These are phyloP conservation scores for Anneissia japonica DNA, from an alignment of 35 echinoderm and acorn worm species.

Conservation along the genomic window DNA sequence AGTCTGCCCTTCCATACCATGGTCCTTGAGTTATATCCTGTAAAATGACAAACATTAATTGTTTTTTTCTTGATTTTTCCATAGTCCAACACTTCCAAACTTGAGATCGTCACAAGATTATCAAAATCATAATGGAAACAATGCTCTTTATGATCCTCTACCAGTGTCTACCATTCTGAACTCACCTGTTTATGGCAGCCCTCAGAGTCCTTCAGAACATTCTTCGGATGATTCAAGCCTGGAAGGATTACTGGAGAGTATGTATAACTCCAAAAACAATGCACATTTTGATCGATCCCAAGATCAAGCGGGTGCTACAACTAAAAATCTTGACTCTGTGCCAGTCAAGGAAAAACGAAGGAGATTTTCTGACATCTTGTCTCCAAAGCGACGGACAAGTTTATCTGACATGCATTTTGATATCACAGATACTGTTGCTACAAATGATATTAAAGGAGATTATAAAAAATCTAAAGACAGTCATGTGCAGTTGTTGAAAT, in stretches of 20 bases:
- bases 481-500: neutral
- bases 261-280: neutral
- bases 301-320: neutral
- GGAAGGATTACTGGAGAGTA: neutral
- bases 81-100: neutral
- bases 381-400: neutral
- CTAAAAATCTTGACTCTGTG: too few species aligned
- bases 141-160: neutral
- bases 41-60: too few species aligned
- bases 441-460: slow-evolving; percentile 1
- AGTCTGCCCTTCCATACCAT: too few species aligned
- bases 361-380: neutral
- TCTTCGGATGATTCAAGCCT: neutral
- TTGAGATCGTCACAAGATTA: neutral
- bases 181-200: neutral
- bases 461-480: neutral
- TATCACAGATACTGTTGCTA: slow-evolving; percentile 56
- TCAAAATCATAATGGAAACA: neutral
- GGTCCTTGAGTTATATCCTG: too few species aligned
- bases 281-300: neutral
- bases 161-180: neutral
- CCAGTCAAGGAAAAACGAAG: neutral
- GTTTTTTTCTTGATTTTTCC: neutral
- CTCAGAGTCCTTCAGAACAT: neutral
- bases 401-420: slow-evolving; percentile 49